Evolutionary conservation across 2,113 vertebrate species (phyloP), one percentile per base, ranked within the genome.

Genomic region (Poecilia latipinna): DNA sequence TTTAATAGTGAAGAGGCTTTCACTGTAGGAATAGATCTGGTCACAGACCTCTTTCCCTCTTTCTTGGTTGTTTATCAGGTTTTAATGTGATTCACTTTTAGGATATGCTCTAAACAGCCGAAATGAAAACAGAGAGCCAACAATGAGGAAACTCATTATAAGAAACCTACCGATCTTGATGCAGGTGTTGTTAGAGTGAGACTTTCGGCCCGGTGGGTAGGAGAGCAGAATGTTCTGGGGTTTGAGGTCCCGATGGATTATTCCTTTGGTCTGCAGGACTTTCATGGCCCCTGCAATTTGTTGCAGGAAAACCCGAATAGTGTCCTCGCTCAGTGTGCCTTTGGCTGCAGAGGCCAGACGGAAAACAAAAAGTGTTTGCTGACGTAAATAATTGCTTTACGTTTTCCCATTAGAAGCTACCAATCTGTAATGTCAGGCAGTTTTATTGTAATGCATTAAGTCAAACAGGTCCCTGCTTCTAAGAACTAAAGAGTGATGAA

Each of bases 161-260:
- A 22, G 7, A 28, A 28, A 85, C 95, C 68, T 86, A 99, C 98
- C 98, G 0, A 99, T 99, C 94, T 99, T 99, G 81, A 99, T 97
- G 48, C 97, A 97, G 85, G 98, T 98, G 90, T 95, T 98, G 93
- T 95, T 97, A 82, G 96, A 97, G 86, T 97, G 97, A 6, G 96
- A 96, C 35, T 97, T 97, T 87, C 96, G 95, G 44, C 97, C 97
- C 0, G 95, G 94, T 0, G 95, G 83, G 12, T 96, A 95, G 57
- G 96, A 97, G 11, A 99, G 95, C 83, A 99, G 95, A 54, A 99
- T 99, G 84, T 99, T 99, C 94, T 99, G 98, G 0, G 98, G 98
- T 81, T 99, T 99, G 79, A 99, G 93, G 91, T 99, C 98, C 0
- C 98, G 90, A 91, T 99, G 98, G 91, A 99, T 99, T 83, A 99